A percentile compares a stretch with the other conserved stretches of the same genome.
Conservation (phyloP, 2,797 vertebrate species). For the Melanotaenia parkinsoni region DNA sequence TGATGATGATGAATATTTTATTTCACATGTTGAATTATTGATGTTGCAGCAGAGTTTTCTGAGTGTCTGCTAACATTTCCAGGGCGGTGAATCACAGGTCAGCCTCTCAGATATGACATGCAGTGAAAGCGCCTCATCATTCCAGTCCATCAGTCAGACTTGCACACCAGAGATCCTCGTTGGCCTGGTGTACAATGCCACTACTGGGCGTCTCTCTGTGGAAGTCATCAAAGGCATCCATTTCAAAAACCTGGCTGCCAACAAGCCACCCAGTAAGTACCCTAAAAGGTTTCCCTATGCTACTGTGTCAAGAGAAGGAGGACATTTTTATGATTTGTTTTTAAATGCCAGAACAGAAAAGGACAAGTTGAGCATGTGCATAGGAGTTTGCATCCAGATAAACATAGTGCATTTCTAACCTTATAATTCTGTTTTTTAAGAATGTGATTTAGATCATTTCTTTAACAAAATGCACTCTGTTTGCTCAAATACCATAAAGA, state of each 20-base stretch:
- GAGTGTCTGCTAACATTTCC: conserved; percentile 41
- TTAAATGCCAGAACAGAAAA: background rate
- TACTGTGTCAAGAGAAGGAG: conserved; percentile 32
- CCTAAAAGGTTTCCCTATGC: conserved; percentile 62
- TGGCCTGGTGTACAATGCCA: conserved; percentile 96
- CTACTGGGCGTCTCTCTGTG: conserved; percentile 95
- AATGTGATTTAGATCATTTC: background rate
- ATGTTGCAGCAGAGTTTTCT: conserved; percentile 9
- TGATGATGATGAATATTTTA: conserved; percentile 5
- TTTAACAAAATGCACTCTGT: background rate
- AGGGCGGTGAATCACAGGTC: conserved; percentile 94
- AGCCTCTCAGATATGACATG: conserved; percentile 95
- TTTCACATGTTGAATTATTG: conserved; percentile 8
- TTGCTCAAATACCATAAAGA: background rate
- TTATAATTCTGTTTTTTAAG: too few species aligned
- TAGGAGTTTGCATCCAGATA: background rate
- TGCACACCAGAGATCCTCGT: conserved; percentile 94
- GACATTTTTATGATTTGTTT: background rate
- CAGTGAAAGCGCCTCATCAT: conserved; percentile 93
- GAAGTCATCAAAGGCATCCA: conserved; percentile 99
- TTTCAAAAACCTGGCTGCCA: conserved; percentile 96
- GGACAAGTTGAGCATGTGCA: conserved; percentile 22
- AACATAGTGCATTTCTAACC: too few species aligned
- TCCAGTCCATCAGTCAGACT: conserved; percentile 93
- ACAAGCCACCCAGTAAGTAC: conserved; percentile 99